Evolutionary conservation across 2,113 vertebrate species (phyloP).

Genomic region (Ailuropoda melanoleuca): DNA sequence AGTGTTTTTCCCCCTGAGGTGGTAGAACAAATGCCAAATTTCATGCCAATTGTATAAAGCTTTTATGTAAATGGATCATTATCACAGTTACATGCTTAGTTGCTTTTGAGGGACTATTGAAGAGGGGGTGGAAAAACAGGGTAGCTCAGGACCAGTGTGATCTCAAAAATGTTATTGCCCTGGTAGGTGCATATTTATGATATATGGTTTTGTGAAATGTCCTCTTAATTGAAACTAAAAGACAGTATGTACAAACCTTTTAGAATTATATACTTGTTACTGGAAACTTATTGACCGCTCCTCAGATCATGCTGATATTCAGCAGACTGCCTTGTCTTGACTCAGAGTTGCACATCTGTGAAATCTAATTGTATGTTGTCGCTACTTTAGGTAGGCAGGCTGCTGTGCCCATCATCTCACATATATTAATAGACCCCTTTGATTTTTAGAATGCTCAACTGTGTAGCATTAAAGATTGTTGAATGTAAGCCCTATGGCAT

Average conservation of each 20-base stretch:
- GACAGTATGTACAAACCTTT: neutral
- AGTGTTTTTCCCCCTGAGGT: neutral
- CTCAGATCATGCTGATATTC: neutral
- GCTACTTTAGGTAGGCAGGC: neutral
- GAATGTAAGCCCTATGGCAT: neutral
- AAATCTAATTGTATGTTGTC: neutral
- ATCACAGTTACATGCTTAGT: neutral
- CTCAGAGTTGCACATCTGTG: neutral
- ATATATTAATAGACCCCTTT: neutral
- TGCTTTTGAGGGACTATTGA: neutral
- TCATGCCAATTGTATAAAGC: constrained; percentile 36
- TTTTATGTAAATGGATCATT: constrained; percentile 41
- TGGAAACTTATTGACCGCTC: neutral
- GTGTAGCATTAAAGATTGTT: neutral
- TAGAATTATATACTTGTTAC: neutral
- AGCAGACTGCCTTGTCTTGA: neutral
- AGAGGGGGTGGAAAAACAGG: neutral
- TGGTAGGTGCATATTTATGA: neutral
- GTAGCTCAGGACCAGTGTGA: neutral
- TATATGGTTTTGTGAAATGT: neutral
- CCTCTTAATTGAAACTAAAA: neutral
- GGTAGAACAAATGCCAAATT: constrained; percentile 39
- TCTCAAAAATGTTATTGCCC: neutral
- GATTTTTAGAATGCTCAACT: neutral
- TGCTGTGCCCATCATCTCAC: neutral